Percentiles rank a stretch among this genome's conserved stretches.
phyloP scores from a whole-genome alignment of 2,113 vertebrate genomes.

The Junco hyemalis region DNA sequence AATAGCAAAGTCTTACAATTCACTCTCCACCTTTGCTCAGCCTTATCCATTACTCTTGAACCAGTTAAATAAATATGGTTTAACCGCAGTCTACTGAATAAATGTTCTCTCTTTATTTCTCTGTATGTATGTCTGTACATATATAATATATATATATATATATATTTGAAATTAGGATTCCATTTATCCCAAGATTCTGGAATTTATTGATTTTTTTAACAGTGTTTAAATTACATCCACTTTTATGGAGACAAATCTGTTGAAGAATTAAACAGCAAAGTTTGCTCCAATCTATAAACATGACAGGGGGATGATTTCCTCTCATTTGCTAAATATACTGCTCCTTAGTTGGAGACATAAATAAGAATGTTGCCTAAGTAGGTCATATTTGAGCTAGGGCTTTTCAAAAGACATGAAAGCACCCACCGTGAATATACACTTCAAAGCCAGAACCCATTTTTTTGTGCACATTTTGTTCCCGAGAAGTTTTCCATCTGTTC shows the following conservation, averaged over 20 bases:
- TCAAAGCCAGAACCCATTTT: constrained; percentile 75
- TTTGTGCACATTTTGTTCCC: constrained; percentile 76
- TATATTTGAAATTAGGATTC: constrained; percentile 41
- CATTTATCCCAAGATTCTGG: constrained; percentile 66
- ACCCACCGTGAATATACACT: constrained; percentile 71
- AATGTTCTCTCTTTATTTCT: constrained; percentile 30
- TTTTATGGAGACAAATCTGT: constrained; percentile 72
- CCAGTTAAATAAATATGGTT: constrained; percentile 47
- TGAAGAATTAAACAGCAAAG: constrained; percentile 73
- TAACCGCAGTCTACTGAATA: constrained; percentile 13
- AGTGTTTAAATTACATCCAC: constrained; percentile 70
- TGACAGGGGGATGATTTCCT: constrained; percentile 64
- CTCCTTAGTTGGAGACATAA: constrained; percentile 71
- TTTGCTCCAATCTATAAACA: constrained; percentile 71
- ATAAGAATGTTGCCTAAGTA: constrained; percentile 79
- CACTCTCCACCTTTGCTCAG: constrained; percentile 18
- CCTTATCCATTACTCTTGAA: constrained; percentile 13
- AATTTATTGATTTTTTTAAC: constrained; percentile 67
- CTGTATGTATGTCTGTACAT: constrained; percentile 23
- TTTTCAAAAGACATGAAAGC: constrained; percentile 80
- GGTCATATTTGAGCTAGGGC: constrained; percentile 77
- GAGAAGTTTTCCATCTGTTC: constrained; percentile 78
- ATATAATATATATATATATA: constrained; percentile 36
- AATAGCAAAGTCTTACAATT: not conserved
- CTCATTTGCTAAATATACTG: constrained; percentile 78